phyloP scores from a whole-genome alignment of 1,140 invertebrate species.

The Dysdera silvatica region DNA sequence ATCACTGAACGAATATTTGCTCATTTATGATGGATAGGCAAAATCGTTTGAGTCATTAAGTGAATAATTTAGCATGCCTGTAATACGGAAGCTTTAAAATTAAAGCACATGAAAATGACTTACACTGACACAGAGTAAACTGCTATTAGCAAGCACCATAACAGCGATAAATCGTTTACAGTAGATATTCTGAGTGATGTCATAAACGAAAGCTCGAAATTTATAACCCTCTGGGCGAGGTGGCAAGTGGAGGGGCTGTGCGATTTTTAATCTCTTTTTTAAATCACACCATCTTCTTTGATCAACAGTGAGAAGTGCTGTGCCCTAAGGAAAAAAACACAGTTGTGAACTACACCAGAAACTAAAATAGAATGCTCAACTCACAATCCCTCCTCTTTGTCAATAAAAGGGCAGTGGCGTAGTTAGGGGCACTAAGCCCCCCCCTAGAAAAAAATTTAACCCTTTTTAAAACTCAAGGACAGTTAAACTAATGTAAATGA shows the following conservation, averaged over 20 bases:
- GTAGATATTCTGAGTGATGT: slow-evolving; percentile 92
- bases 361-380: too few species aligned
- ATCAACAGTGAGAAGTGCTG: slow-evolving; percentile 95
- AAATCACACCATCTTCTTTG: slow-evolving; percentile 98
- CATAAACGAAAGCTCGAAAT: slow-evolving; percentile 90
- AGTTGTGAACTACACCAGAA: background rate
- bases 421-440: too few species aligned
- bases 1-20: too few species aligned
- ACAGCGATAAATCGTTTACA: slow-evolving; percentile 92
- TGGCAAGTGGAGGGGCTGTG: slow-evolving; percentile 94
- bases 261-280: slow-evolving; percentile 97
- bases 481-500: too few species aligned
- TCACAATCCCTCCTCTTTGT: too few species aligned
- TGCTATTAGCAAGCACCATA: slow-evolving; percentile 84
- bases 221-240: slow-evolving; percentile 76
- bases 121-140: slow-evolving; percentile 84
- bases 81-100: too few species aligned
- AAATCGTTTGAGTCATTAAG: too few species aligned
- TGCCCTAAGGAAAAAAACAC: slow-evolving; percentile 55
- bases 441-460: too few species aligned
- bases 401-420: too few species aligned
- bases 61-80: too few species aligned
- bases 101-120: slow-evolving; percentile 37
- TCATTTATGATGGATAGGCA: too few species aligned
- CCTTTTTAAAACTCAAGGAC: too few species aligned